These are phyloP conservation scores for Cydia splendana DNA, from an alignment of 1,140 invertebrate genomes.

Conservation along the genomic window DNA sequence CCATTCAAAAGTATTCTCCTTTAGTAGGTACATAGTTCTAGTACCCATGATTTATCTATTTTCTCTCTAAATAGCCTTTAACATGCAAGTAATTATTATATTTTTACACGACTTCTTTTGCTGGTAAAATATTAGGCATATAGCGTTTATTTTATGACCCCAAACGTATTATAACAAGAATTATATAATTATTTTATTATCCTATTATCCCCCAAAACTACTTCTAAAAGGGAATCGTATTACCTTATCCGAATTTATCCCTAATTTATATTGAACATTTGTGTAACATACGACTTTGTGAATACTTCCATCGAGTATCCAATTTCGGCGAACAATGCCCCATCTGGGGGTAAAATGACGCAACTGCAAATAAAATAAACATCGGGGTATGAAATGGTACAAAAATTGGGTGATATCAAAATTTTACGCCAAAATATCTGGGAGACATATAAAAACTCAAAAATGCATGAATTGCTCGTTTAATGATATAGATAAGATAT, in stretches of 20 bases:
- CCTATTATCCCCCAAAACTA: slow-evolving; percentile 15
- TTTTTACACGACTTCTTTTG: no score
- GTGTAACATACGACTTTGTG: slow-evolving; percentile 15
- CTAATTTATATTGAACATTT: slow-evolving; percentile 17
- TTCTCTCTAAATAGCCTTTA: no score
- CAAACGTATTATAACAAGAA: slow-evolving; percentile 7
- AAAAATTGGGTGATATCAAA: not conserved
- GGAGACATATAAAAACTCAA: no score
- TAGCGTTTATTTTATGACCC: not conserved
- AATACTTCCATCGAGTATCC: not conserved
- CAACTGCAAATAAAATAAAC: not conserved
- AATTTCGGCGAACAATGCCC: slow-evolving; percentile 7
- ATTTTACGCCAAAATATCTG: not conserved
- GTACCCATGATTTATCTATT: no score
- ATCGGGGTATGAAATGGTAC: not conserved
- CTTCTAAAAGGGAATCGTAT: not conserved
- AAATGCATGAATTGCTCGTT: no score
- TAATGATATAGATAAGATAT: no score
- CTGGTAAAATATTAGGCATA: no score
- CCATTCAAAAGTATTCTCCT: no score
- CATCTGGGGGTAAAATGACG: not conserved
- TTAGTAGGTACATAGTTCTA: no score
- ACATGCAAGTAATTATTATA: no score
- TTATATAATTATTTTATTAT: slow-evolving; percentile 15
- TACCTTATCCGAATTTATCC: not conserved